Base-by-base conservation (phyloP, 2,888 invertebrate species). In the Crematogaster levior region DNA sequence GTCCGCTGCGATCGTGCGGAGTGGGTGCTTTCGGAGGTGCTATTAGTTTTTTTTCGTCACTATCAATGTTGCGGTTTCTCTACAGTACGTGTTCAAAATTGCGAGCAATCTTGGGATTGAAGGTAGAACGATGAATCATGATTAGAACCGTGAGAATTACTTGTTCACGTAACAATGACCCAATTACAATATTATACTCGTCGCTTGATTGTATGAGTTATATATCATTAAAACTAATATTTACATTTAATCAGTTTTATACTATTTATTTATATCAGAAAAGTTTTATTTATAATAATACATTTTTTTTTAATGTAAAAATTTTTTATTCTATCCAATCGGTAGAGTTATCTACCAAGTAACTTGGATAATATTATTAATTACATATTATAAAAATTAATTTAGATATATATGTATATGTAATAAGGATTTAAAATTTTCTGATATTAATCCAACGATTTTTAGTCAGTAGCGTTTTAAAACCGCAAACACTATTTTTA, bases 11-110 rank as follows among this genome's bases (percentile, higher is more conserved):
- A 82, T 79, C 77, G 43, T 43, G 40, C 27, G 58, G 61, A 74
- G 48, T 9, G 56, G 24, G 10, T 56, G 65, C 81, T 84, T 87
- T 82, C 66, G 58, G 12, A 56, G 53, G 24, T 56, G 66, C 53
- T 81, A 56, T 85, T 75, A 73, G 40, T 40, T 81, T 73, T 84
- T 83, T 75, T 40, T 40, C 15, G 24, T 2, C 51, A 40, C 51
- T 53, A 53, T 75, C 75, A 75, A 63, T 63, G 51, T 63, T 75
- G 81, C 51, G 81, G 81, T 75, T 75, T 81, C 74, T 81, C 56
- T 51, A 40, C 5, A 24, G n/a, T 70, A 58, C 46, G 79, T 40
- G 68, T 68, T 53, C 9, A 15, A 27, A 63, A 37, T 24, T 18
- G 46, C 37, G 21, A 21, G 56, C 43, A n/a, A 43, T 68, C 65